Base-by-base conservation (phyloP, 2,113 vertebrate genomes). In the Corythaixoides concolor region DNA sequence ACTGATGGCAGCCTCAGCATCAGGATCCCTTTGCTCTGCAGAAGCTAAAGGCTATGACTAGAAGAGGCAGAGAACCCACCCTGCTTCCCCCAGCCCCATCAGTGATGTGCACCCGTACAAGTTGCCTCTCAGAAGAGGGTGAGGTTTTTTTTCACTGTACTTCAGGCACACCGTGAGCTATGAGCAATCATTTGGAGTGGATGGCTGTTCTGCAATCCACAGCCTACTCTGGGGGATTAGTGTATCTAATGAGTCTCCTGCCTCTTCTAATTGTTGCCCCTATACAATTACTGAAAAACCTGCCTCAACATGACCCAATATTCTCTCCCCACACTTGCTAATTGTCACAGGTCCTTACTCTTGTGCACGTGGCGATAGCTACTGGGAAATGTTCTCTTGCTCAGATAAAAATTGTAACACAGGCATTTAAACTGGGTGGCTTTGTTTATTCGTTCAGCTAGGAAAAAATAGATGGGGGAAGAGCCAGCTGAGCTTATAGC, bases 261-360 rank as follows among this genome's bases (percentile, higher is more conserved):
- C 92, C 90, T 90, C 86, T 95, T 93, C 80, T 97, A 93, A 96
- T 97, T 97, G 97, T 87, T 93, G 80, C 32, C 69, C 69, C 76
- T 88, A 68, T 89, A 95, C 90, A 95, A 94, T 97, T 92, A 95
- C 80, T 95, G 90, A 94, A 97, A 95, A 97, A 92, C 95, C 66
- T 97, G 92, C 95, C 89, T 89, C 90, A 93, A 82, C 90, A 66
- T 97, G 97, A 95, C 94, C 94, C 95, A 97, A 81, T 93, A 96
- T 95, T 95, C 86, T 90, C 88, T 95, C 89, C 73, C 66, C 41
- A 39, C 58, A 76, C 53, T 95, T 66, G 77, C 83, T 90, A 93
- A 96, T 89, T 89, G 90, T 69, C 86, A 90, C 77, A 88, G 69
- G 62, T 90, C 62, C 62, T 91, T 90, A 76, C 52, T 53, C 49